phyloP scores from a whole-genome alignment of 2,113 vertebrate species.

The Geococcyx californianus region DNA sequence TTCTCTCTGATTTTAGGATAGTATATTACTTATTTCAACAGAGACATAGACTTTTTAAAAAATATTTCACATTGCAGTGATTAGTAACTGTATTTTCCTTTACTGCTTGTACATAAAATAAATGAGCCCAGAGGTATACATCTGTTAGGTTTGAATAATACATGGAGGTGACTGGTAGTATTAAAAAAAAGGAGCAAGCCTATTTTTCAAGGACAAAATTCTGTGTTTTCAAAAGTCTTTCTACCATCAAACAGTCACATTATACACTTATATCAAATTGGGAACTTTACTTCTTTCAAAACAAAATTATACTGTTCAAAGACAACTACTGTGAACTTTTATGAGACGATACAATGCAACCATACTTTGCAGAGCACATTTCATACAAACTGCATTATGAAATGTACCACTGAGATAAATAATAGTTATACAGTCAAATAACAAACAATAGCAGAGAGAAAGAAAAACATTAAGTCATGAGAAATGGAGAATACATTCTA shows the following conservation, averaged over 20 bases:
- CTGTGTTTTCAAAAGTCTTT: neutral
- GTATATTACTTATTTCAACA: neutral
- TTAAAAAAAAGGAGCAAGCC: neutral
- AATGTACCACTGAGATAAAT: constrained; percentile 30
- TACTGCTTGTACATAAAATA: constrained; percentile 12
- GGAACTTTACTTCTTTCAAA: constrained; percentile 23
- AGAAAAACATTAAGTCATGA: neutral
- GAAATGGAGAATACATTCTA: neutral
- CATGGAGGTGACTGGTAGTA: neutral
- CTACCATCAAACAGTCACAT: neutral
- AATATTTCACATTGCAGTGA: neutral
- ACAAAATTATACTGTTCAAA: constrained; percentile 50
- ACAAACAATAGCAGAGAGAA: constrained; percentile 17
- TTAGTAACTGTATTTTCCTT: constrained; percentile 3
- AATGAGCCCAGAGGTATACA: neutral
- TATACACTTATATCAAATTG: neutral
- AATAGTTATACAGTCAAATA: constrained; percentile 29
- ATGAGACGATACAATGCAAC: neutral
- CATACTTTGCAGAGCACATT: neutral
- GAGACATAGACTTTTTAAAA: neutral
- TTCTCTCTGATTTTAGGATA: neutral
- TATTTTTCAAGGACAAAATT: constrained; percentile 41
- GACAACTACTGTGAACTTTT: constrained; percentile 31
- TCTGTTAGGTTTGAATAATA: constrained; percentile 43
- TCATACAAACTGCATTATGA: neutral